Percentiles rank a stretch among this genome's conserved stretches.
phyloP scores from a whole-genome alignment of 2,797 vertebrate genomes.

The Acipenser ruthenus region DNA sequence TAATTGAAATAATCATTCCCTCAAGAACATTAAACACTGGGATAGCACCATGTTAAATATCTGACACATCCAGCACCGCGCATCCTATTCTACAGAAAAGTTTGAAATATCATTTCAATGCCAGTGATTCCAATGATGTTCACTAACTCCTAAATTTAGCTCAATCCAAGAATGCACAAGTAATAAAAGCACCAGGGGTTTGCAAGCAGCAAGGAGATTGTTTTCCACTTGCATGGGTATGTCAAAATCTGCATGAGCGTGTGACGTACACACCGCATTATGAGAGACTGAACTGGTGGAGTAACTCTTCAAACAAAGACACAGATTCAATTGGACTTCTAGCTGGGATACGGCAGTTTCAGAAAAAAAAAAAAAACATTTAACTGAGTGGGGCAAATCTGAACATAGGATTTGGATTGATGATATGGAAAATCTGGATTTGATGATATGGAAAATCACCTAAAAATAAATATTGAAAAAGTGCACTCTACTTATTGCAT shows the following conservation, averaged over 20 bases:
- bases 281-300: conserved; percentile 18
- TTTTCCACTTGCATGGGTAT: conserved; percentile 42
- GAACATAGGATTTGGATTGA: background rate
- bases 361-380: conserved; percentile 28
- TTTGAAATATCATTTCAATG: conserved; percentile 9
- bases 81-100: background rate
- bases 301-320: too few relatives aligned
- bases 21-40: too few relatives aligned
- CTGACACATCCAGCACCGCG: too few relatives aligned
- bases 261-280: conserved; percentile 45
- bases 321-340: too few relatives aligned
- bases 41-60: too few relatives aligned
- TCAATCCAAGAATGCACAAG: conserved; percentile 13
- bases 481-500: too few relatives aligned
- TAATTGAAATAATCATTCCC: too few relatives aligned
- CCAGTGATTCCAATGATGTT: conserved; percentile 13
- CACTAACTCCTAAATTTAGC: background rate
- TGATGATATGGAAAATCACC: background rate
- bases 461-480: too few relatives aligned
- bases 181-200: conserved; percentile 26
- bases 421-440: background rate
- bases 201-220: conserved; percentile 22
- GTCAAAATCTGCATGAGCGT: conserved; percentile 53
- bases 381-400: conserved; percentile 17
- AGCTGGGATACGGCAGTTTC: conserved; percentile 14